A percentile compares a stretch with the other conserved stretches of the same genome.
These are phyloP conservation scores for Hedya salicella DNA, from an alignment of 2,888 invertebrate genomes.

Conservation along the genomic window DNA sequence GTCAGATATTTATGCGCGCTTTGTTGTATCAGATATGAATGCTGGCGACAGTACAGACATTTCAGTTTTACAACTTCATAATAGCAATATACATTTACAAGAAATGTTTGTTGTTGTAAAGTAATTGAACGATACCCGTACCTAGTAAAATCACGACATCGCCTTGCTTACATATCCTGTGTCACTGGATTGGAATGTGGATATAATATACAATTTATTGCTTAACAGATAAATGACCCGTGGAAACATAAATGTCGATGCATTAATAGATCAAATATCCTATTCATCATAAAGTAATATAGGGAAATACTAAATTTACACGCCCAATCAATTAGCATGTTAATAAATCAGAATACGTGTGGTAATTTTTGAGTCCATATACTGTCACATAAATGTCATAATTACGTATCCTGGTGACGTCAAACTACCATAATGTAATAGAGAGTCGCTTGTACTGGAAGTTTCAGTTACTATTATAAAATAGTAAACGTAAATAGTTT, in stretches of 20 bases:
- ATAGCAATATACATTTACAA: too few species aligned
- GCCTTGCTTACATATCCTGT: background rate
- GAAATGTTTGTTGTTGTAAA: too few species aligned
- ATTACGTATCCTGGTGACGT: background rate
- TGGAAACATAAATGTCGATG: background rate
- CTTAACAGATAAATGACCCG: background rate
- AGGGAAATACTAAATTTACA: background rate
- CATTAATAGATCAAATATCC: conserved; percentile 1
- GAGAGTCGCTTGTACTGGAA: too few species aligned
- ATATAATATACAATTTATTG: background rate
- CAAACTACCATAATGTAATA: background rate
- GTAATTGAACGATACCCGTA: too few species aligned
- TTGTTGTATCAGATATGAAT: too few species aligned
- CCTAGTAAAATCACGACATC: conserved; percentile 1
- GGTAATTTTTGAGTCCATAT: conserved; percentile 4
- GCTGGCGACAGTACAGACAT: too few species aligned
- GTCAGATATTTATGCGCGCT: too few species aligned
- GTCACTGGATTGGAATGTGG: background rate
- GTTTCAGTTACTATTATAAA: too few species aligned
- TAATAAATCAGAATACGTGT: conserved; percentile 3
- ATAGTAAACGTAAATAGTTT: too few species aligned
- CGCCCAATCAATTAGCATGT: conserved; percentile 10
- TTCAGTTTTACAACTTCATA: too few species aligned
- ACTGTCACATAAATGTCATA: background rate
- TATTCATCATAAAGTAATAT: background rate